phyloP scores from a whole-genome alignment of 2,797 vertebrate genomes.

The Podargus strigoides region DNA sequence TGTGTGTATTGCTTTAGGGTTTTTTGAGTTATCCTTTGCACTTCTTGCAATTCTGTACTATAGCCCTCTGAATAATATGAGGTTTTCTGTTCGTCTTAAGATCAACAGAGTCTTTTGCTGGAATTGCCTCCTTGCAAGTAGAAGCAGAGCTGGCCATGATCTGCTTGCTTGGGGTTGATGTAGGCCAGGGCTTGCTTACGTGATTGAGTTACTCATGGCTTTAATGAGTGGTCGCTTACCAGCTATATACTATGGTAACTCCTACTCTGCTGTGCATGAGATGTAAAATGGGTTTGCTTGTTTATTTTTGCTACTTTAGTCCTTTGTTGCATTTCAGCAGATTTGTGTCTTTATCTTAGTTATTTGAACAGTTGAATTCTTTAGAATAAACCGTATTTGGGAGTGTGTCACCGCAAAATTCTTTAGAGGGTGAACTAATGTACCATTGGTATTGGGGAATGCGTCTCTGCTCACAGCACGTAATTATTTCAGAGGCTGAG shows the following conservation, averaged over 20 bases:
- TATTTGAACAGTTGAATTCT: not conserved
- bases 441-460: not conserved
- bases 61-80: not conserved
- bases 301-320: not conserved
- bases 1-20: not conserved
- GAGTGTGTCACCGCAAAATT: not conserved
- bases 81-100: not conserved
- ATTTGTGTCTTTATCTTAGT: not conserved
- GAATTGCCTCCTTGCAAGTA: not conserved
- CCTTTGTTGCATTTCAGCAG: not conserved
- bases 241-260: not conserved
- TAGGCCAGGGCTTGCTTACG: not conserved
- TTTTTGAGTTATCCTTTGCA: not conserved
- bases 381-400: not conserved
- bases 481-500: not conserved
- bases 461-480: not conserved
- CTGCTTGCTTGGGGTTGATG: not conserved
- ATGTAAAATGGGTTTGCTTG: not conserved
- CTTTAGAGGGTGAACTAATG: not conserved
- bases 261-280: not conserved
- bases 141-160: not conserved
- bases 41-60: not conserved
- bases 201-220: not conserved
- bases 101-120: not conserved
- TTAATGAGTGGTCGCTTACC: not conserved